Conservation (phyloP, 2,113 vertebrate genomes). For the Psilopogon haemacephalus region DNA sequence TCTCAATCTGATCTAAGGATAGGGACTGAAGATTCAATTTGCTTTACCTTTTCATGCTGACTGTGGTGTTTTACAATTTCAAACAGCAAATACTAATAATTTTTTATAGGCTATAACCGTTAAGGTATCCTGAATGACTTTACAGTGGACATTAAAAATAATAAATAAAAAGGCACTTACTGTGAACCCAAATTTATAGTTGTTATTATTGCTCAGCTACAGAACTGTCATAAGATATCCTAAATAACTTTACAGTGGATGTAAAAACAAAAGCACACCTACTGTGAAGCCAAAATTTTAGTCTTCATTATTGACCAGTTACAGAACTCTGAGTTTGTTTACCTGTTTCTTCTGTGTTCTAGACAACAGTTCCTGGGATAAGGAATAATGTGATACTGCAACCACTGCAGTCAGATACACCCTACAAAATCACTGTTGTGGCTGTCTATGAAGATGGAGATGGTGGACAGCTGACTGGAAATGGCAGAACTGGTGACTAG, state of each 20-base stretch:
- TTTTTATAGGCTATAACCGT: not conserved
- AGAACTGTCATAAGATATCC: not conserved
- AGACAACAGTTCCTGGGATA: slow-evolving; percentile 91
- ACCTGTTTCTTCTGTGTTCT: slow-evolving; percentile 10
- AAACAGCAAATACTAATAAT: not conserved
- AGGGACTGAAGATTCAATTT: not conserved
- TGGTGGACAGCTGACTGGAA: slow-evolving; percentile 85
- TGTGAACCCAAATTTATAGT: too few species aligned
- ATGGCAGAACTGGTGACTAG: slow-evolving; percentile 86
- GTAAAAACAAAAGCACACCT: not conserved
- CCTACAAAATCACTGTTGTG: slow-evolving; percentile 93
- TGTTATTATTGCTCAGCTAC: too few species aligned
- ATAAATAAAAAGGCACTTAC: not conserved
- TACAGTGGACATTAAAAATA: not conserved
- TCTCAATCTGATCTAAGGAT: not conserved
- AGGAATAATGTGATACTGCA: slow-evolving; percentile 91
- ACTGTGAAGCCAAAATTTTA: not conserved
- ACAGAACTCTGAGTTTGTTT: not conserved
- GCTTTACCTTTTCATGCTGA: not conserved
- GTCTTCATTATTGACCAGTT: not conserved
- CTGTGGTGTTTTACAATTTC: not conserved
- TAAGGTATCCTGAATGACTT: not conserved
- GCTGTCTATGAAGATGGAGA: slow-evolving; percentile 90
- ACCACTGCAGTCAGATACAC: slow-evolving; percentile 86
- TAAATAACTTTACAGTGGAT: not conserved